Conservation (phyloP, 2,113 vertebrate species). For the Xyliphius kryptos region DNA sequence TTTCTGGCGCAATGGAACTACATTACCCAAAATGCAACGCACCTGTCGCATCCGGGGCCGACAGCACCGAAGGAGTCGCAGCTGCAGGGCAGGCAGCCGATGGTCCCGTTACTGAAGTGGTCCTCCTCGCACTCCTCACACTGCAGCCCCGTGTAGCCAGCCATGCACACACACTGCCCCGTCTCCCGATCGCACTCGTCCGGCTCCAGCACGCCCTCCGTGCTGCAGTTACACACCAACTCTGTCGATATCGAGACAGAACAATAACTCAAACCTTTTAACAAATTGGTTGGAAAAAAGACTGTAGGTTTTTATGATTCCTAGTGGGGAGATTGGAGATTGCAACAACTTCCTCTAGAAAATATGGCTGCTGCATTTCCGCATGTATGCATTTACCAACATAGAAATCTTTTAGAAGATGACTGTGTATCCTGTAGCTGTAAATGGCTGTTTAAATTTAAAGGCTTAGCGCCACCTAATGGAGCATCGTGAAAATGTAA, state of each 20-base stretch:
- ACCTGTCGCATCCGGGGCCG: conserved; percentile 65
- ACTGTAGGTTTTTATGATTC: too few relatives aligned
- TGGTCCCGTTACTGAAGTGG: conserved; percentile 65
- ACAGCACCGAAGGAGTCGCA: conserved; percentile 66
- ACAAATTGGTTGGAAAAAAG: too few relatives aligned
- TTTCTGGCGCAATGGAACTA: not conserved
- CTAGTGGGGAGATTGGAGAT: too few relatives aligned
- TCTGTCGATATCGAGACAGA: conserved; percentile 33
- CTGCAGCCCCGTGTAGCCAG: conserved; percentile 60
- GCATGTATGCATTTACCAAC: too few relatives aligned
- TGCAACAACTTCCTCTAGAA: too few relatives aligned
- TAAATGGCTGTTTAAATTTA: too few relatives aligned
- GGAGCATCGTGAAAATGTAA: too few relatives aligned
- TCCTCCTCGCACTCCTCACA: conserved; percentile 67
- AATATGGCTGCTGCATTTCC: too few relatives aligned
- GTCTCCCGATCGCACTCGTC: conserved; percentile 57
- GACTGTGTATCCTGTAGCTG: too few relatives aligned
- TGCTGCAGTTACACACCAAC: conserved; percentile 64
- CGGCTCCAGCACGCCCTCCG: conserved; percentile 56
- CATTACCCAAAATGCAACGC: conserved; percentile 28
- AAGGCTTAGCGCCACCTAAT: too few relatives aligned
- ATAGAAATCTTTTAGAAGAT: too few relatives aligned
- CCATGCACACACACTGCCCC: conserved; percentile 64
- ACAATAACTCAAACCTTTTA: too few relatives aligned
- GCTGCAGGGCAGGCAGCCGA: conserved; percentile 61